Evolutionary conservation across 2,888 invertebrate species (phyloP), one percentile per base, ranked within the genome.

Genomic region (Strigamia crassipes): DNA sequence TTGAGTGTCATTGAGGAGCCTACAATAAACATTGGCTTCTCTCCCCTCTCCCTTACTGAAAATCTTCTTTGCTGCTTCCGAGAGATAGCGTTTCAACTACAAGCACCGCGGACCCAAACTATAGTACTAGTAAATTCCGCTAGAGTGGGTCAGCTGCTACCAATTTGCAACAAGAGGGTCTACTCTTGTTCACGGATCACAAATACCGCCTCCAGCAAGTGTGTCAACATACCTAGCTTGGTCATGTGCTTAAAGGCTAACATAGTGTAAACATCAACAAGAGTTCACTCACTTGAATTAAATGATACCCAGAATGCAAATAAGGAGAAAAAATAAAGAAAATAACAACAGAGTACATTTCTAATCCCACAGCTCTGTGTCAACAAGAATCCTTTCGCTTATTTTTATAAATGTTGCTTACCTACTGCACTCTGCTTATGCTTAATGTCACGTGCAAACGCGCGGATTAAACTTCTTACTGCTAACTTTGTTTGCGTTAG

Each of bases 1-100:
- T 56, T 56, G 56, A 56, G 56, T 56, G 56, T 56, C 56, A 56
- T 56, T 56, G 56, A 56, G 56, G 56, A 56, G 56, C 56, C 56
- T 56, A 56, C 56, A 56, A 56, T 56, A 56, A 56, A 56, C 56
- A 56, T 56, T 56, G 56, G 56, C 56, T 56, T 56, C 56, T 56
- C 56, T 56, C n/a, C 56, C 18, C 56, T 56, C 56, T 56, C 56
- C 18, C 18, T 9, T 18, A 56, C 56, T 56, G 56, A 56, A 56
- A 56, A 56, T 56, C 56, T 56, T 56, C 56, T 56, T 56, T 56
- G 56, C 56, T 56, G 56, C 56, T 56, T 56, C 56, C 56, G 18
- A 56, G 56, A 56, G 56, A 56, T 56, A 56, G 56, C 56, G 56
- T 56, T 56, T 56, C 56, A 56, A 56, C 56, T 56, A 56, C 56